phyloP scores from a whole-genome alignment of 2,113 vertebrate genomes.

The Grus americana region DNA sequence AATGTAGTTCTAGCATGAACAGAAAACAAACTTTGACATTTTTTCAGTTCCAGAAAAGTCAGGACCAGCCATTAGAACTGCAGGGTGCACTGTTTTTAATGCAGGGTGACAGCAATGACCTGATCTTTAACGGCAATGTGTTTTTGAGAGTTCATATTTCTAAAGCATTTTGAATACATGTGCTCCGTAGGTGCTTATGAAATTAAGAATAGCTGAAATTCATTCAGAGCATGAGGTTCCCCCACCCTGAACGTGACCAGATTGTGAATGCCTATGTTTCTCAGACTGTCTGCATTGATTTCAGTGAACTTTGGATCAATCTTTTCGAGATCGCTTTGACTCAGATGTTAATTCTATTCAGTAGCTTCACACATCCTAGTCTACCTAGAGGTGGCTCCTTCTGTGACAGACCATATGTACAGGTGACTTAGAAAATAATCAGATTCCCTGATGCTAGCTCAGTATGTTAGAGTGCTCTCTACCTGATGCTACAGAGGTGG shows the following conservation, averaged over 20 bases:
- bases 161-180: neutral
- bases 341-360: neutral
- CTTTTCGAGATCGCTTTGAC: neutral
- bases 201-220: neutral
- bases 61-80: neutral
- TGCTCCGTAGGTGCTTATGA: neutral
- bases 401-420: neutral
- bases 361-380: neutral
- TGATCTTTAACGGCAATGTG: neutral
- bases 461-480: neutral
- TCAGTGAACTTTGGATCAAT: neutral
- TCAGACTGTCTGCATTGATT: neutral
- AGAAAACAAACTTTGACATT: neutral
- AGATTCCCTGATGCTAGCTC: neutral
- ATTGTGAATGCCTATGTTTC: neutral
- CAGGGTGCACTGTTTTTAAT: neutral
- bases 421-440: neutral
- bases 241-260: neutral
- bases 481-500: neutral
- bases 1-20: neutral
- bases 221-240: neutral
- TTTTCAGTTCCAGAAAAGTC: neutral
- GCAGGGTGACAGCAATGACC: neutral
- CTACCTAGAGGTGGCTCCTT: neutral
- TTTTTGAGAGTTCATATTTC: neutral